Evolutionary conservation across 2,113 vertebrate genomes (phyloP), one percentile per base, ranked within the genome.

Genomic region (Trogon melanurus): DNA sequence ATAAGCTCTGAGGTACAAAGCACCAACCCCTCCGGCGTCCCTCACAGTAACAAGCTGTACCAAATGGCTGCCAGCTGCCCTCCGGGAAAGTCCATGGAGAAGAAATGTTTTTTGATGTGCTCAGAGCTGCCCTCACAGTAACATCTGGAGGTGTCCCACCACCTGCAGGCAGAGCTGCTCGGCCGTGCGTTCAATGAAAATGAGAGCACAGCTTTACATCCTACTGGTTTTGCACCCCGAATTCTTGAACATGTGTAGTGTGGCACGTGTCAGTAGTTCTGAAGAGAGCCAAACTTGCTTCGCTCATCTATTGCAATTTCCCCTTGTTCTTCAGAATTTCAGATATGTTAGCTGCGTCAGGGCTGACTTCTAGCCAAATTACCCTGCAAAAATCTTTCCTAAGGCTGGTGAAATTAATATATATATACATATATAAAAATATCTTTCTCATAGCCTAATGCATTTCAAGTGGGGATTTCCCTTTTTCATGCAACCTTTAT

Each of bases 41-140:
- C 83, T 29, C 3, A 1, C n/a, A n/a, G 47, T 16, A 84, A 78
- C 66, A 34, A 78, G 79, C 85, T 67, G 88, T 79, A 74, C 82
- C 60, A 54, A 96, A 71, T 65, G 82, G 60, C 69, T 45, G 38
- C 64, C 90, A 94, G 88, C 93, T 97, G 88, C 93, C 90, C 56
- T 16, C 72, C 57, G 82, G 34, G 11, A 84, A 26, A 7, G 47
- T 15, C 79, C 9, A 3, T 25, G 72, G 32, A 58, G 64, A 41
- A 65, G 47, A 66, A 47, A 12, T 29, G 56, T 13, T 74, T 88
- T 83, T 38, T 53, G 92, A 82, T 74, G 72, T 70, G 71, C 69
- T 73, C 3, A 3, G 64, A 80, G 30, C 57, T 91, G 58, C 71
- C 47, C 70, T 70, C 71, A 23, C 27, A 73, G 79, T 56, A 88